Evolutionary conservation across 2,113 vertebrate genomes (phyloP).

Genomic region (Emydocephalus ijimae): DNA sequence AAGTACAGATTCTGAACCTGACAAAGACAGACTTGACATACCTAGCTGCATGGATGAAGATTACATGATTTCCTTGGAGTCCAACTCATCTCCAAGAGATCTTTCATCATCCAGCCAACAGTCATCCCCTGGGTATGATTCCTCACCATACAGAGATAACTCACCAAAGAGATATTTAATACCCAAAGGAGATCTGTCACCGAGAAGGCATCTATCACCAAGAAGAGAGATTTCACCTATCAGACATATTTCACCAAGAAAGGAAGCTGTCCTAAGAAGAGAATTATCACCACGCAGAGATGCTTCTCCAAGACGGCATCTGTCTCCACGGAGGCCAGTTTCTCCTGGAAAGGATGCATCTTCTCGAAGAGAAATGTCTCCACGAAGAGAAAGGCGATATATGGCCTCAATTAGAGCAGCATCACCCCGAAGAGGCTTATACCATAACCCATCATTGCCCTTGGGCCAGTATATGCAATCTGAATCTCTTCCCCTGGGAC

Average conservation of each 20-base stretch:
- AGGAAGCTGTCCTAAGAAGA: constrained; percentile 77
- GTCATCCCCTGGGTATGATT: constrained; percentile 87
- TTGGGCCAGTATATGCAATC: constrained; percentile 81
- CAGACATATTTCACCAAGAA: constrained; percentile 79
- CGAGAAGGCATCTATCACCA: constrained; percentile 77
- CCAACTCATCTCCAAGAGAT: constrained; percentile 82
- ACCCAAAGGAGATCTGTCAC: constrained; percentile 79
- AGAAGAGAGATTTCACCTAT: constrained; percentile 79
- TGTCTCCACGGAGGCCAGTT: constrained; percentile 78
- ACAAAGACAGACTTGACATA: constrained; percentile 81
- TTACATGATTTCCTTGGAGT: constrained; percentile 73
- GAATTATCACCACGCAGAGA: constrained; percentile 83
- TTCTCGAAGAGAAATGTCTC: constrained; percentile 86
- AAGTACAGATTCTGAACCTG: constrained; percentile 73
- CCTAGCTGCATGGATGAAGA: constrained; percentile 88
- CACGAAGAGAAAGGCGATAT: constrained; percentile 84
- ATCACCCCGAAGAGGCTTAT: constrained; percentile 88
- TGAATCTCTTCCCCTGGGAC: constrained; percentile 75
- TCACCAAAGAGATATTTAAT: constrained; percentile 90
- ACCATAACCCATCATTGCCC: constrained; percentile 78
- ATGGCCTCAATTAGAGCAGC: constrained; percentile 77
- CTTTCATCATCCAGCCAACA: constrained; percentile 82
- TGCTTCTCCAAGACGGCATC: constrained; percentile 80
- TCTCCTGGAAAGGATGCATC: constrained; percentile 83
- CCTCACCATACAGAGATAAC: constrained; percentile 83